Evolutionary conservation across 2,888 invertebrate genomes (phyloP).

Genomic region (Leptothorax acervorum): DNA sequence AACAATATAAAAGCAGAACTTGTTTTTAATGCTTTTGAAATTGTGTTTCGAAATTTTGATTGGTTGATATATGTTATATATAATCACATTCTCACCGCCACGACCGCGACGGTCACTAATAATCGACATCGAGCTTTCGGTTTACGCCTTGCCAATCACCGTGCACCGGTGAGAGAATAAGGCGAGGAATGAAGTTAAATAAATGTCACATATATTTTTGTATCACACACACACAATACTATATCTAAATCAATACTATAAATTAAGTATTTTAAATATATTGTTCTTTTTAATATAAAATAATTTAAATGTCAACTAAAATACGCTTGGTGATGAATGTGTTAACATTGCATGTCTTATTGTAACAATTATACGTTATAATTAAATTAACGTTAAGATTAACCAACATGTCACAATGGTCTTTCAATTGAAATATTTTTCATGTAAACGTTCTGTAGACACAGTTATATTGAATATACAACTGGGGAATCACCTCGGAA

Average conservation of each 20-base stretch:
- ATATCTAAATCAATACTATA: background rate
- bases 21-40: background rate
- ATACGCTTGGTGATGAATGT: background rate
- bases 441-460: background rate
- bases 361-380: background rate
- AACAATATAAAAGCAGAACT: background rate
- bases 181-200: background rate
- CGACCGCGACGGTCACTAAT: background rate
- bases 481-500: background rate
- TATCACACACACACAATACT: background rate
- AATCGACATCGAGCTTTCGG: background rate
- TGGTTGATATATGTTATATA: background rate
- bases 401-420: too few relatives aligned
- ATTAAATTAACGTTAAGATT: background rate
- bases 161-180: background rate
- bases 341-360: background rate
- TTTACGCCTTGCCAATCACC: background rate
- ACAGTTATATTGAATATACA: background rate
- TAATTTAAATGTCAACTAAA: background rate
- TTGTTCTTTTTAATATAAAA: background rate
- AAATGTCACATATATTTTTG: background rate
- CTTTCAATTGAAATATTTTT: background rate
- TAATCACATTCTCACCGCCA: background rate
- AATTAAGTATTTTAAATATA: background rate
- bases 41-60: background rate